Percentiles rank a stretch among this genome's conserved stretches.
These are phyloP conservation scores for Columba guinea DNA, from an alignment of 2,797 vertebrate genomes.

Conservation along the genomic window DNA sequence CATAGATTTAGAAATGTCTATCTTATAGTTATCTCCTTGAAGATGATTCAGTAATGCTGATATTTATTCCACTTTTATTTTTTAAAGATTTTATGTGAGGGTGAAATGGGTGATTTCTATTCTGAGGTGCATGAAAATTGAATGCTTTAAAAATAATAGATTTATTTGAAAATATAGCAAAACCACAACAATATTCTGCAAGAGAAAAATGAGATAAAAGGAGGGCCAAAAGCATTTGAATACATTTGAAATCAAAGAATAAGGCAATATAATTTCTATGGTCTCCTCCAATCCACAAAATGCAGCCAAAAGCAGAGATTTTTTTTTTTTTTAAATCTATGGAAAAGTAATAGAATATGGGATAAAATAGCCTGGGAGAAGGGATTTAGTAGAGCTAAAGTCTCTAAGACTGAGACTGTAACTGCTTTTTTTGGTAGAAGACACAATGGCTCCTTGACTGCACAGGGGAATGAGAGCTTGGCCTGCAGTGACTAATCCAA, in stretches of 20 bases:
- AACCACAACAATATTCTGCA: background rate
- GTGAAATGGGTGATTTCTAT: background rate
- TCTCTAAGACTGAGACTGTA: background rate
- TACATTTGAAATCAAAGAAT: background rate
- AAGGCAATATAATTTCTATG: background rate
- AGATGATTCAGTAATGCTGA: background rate
- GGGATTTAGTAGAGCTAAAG: background rate
- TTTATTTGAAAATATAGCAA: background rate
- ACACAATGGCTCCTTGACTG: background rate
- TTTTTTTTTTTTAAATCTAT: background rate
- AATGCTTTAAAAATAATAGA: background rate
- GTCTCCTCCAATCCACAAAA: background rate
- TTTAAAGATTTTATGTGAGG: background rate
- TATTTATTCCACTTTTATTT: background rate
- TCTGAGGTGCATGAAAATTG: background rate
- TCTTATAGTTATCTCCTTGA: background rate
- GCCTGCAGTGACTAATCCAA: background rate
- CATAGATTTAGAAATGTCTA: background rate
- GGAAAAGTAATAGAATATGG: background rate
- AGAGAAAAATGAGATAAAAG: background rate
- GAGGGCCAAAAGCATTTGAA: background rate
- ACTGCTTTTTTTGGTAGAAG: background rate
- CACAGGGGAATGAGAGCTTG: background rate
- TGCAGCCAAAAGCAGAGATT: background rate
- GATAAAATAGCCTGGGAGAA: background rate